Evolutionary conservation across 1,140 invertebrate genomes (phyloP).

Genomic region (Pseudomyrmex gracilis): DNA sequence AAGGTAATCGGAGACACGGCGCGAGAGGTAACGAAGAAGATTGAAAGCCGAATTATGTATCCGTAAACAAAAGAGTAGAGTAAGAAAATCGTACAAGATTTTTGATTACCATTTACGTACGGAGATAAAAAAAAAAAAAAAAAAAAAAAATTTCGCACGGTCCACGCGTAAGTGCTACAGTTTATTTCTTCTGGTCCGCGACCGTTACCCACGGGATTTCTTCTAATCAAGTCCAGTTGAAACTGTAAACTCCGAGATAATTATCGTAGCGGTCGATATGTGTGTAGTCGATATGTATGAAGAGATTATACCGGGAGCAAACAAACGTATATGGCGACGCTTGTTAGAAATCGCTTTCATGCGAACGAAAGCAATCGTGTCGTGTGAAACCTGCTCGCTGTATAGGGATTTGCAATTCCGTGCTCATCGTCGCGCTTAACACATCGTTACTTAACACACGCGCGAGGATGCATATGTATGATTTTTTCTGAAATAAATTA

Average conservation of each 20-base stretch:
- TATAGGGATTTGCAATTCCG: slow-evolving; percentile 7
- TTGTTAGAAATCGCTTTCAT: background rate
- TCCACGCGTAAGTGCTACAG: slow-evolving; percentile 4
- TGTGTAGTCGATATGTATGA: too few species aligned
- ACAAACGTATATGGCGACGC: background rate
- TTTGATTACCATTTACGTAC: background rate
- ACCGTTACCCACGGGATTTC: slow-evolving; percentile 13
- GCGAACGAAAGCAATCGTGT: slow-evolving; percentile 22
- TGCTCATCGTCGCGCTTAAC: slow-evolving; percentile 18
- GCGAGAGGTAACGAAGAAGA: too few species aligned
- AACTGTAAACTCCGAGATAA: slow-evolving; percentile 25
- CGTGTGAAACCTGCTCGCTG: background rate
- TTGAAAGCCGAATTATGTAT: too few species aligned
- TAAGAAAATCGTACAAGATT: too few species aligned
- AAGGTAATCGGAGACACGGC: background rate
- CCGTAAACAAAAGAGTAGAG: too few species aligned
- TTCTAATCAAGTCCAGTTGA: background rate
- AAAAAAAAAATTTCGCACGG: background rate
- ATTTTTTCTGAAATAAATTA: background rate
- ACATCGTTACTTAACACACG: slow-evolving; percentile 34
- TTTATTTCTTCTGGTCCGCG: too few species aligned
- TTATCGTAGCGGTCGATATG: slow-evolving; percentile 32
- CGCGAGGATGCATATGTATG: slow-evolving; percentile 14
- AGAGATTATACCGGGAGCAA: background rate
- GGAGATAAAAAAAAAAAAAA: background rate